phyloP scores from a whole-genome alignment of 2,797 vertebrate species.

The Balearica regulorum region DNA sequence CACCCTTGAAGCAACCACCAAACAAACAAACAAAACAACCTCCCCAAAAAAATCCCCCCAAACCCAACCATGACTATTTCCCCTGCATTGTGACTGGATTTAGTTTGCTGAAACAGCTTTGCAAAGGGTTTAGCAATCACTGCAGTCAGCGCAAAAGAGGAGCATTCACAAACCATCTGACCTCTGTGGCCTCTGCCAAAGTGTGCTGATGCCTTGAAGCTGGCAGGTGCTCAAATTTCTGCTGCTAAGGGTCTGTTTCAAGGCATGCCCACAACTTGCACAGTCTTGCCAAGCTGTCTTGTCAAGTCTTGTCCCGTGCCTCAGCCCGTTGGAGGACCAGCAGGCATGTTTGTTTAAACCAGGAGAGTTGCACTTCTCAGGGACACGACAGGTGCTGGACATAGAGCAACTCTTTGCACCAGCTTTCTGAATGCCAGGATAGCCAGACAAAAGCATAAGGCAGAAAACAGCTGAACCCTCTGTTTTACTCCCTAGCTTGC shows the following conservation, averaged over 20 bases:
- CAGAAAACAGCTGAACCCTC: not conserved
- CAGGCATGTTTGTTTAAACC: not conserved
- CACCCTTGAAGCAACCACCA: not conserved
- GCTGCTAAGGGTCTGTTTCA: not conserved
- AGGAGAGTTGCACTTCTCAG: not conserved
- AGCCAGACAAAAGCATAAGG: not conserved
- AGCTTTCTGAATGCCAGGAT: not conserved
- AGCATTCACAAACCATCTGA: accelerated
- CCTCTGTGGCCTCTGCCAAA: accelerated
- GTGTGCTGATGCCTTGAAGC: not conserved
- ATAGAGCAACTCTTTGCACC: not conserved
- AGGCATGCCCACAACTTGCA: not conserved
- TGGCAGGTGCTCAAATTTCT: not conserved
- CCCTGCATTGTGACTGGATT: not conserved
- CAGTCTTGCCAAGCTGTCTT: not conserved
- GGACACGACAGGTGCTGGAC: accelerated
- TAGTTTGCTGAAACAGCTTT: not conserved
- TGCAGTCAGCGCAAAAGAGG: accelerated
- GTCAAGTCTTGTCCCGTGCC: not conserved
- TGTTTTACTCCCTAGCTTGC: not conserved
- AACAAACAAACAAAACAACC: not conserved
- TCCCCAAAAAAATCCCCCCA: too few species aligned
- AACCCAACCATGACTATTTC: not conserved
- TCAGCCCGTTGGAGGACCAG: not conserved
- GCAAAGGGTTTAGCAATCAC: not conserved